These are phyloP conservation scores for Galaxea fascicularis DNA, from an alignment of 92 coral and sea anemone species.

Conservation along the genomic window DNA sequence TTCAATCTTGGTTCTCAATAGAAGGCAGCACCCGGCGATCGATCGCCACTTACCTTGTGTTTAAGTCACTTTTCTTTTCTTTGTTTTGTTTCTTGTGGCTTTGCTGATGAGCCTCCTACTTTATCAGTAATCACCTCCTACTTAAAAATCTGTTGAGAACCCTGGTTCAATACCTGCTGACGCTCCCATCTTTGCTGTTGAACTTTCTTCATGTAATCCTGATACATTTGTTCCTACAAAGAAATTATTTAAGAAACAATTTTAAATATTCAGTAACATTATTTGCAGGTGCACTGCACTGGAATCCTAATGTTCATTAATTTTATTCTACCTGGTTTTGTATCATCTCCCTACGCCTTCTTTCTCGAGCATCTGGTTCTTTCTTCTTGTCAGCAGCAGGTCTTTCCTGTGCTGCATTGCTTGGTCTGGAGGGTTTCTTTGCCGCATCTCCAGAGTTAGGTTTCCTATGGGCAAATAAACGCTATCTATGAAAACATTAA, in stretches of 20 bases:
- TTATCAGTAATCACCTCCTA: too few relatives aligned
- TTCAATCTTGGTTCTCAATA: too few relatives aligned
- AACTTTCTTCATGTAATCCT: conserved; percentile 90
- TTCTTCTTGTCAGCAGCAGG: conserved; percentile 41
- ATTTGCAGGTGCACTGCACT: too few relatives aligned
- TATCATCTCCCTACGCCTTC: conserved; percentile 89
- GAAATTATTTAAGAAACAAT: neutral
- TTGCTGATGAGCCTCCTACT: too few relatives aligned
- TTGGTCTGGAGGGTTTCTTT: conserved; percentile 74
- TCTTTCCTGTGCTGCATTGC: conserved; percentile 35
- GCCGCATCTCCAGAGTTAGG: conserved; percentile 81
- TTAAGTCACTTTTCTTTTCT: too few relatives aligned
- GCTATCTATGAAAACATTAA: neutral
- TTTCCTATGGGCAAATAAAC: conserved; percentile 44
- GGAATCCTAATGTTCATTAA: neutral
- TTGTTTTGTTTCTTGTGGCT: too few relatives aligned
- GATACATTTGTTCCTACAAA: conserved; percentile 86
- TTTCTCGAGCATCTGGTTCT: conserved; percentile 89
- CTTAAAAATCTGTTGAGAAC: too few relatives aligned
- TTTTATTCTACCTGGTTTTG: conserved; percentile 82
- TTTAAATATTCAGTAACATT: too few relatives aligned
- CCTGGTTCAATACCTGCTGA: conserved; percentile 83
- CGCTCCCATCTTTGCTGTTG: conserved; percentile 98
- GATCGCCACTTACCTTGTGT: too few relatives aligned
- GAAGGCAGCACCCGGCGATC: too few relatives aligned